These are phyloP conservation scores for Esox lucius DNA, from an alignment of 2,797 vertebrate genomes.

Conservation along the genomic window DNA sequence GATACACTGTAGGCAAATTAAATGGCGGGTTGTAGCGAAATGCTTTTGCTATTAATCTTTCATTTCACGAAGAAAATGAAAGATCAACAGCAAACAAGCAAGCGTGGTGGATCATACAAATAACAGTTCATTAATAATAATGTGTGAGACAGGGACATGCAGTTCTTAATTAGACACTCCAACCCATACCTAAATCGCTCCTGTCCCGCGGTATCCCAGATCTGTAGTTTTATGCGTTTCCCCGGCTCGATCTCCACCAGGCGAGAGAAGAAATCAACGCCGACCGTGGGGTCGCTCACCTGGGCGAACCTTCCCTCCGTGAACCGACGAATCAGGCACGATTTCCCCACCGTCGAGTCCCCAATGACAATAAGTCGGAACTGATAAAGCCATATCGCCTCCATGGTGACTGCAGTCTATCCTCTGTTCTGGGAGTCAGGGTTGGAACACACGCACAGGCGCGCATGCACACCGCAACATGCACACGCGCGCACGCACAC, in stretches of 20 bases:
- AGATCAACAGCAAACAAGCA: background rate
- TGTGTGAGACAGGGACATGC: background rate
- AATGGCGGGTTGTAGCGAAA: too few relatives aligned
- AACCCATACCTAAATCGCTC: conserved; percentile 71
- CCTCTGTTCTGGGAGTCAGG: background rate
- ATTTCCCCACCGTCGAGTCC: conserved; percentile 95
- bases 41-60: too few relatives aligned
- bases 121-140: background rate
- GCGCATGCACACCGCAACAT: background rate
- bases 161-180: background rate
- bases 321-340: conserved; percentile 93
- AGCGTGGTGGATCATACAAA: background rate
- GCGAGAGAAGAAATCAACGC: conserved; percentile 95
- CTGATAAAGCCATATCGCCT: conserved; percentile 97
- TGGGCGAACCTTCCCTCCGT: conserved; percentile 93
- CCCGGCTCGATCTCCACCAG: conserved; percentile 94
- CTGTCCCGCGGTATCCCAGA: conserved; percentile 91
- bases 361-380: conserved; percentile 95
- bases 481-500: background rate
- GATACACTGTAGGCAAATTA: too few relatives aligned
- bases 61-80: too few relatives aligned
- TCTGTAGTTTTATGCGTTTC: conserved; percentile 93
- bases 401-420: conserved; percentile 70
- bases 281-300: conserved; percentile 93
- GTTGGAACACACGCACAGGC: background rate